These are phyloP conservation scores for Poeciliopsis retropinna DNA, from an alignment of 2,113 vertebrate genomes.

Conservation along the genomic window DNA sequence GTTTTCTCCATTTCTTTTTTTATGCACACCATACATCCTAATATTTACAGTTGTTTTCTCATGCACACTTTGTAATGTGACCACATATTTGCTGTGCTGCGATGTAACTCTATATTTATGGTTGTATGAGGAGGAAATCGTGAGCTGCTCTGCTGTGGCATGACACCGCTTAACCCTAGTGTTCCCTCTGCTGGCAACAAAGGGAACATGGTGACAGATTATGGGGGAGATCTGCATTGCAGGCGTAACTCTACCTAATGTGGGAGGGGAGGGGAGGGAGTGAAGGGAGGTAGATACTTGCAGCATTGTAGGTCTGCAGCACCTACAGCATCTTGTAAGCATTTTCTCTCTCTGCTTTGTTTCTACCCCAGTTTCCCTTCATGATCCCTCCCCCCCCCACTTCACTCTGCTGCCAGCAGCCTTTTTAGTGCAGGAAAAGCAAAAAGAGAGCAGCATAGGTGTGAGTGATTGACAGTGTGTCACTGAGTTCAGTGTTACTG, in stretches of 20 bases:
- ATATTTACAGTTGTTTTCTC: slow-evolving; percentile 4
- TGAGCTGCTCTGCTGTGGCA: slow-evolving; percentile 35
- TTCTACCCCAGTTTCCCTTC: slow-evolving; percentile 35
- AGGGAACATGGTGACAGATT: slow-evolving; percentile 50
- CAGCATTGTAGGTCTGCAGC: slow-evolving; percentile 56
- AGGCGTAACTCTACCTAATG: slow-evolving; percentile 68
- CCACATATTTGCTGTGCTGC: not conserved
- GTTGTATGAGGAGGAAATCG: slow-evolving; percentile 4
- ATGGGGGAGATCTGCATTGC: slow-evolving; percentile 75
- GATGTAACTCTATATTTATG: slow-evolving; percentile 20
- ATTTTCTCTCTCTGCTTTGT: slow-evolving; percentile 36
- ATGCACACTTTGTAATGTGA: slow-evolving; percentile 12
- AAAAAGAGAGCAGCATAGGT: slow-evolving; percentile 18
- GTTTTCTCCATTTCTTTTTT: not conserved
- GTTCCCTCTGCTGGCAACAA: slow-evolving; percentile 62
- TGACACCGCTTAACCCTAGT: slow-evolving; percentile 42
- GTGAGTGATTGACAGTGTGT: slow-evolving; percentile 30
- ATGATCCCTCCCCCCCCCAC: slow-evolving; percentile 4
- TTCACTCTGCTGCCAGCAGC: slow-evolving; percentile 27
- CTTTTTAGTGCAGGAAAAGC: slow-evolving; percentile 40
- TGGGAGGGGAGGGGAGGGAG: slow-evolving; percentile 9
- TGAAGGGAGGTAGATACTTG: slow-evolving; percentile 31
- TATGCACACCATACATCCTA: not conserved
- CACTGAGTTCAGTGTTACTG: slow-evolving; percentile 35
- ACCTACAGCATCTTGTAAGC: slow-evolving; percentile 55